Base-by-base conservation (phyloP, 2,797 vertebrate genomes). In the Cynodonichthys magdalenae region DNA sequence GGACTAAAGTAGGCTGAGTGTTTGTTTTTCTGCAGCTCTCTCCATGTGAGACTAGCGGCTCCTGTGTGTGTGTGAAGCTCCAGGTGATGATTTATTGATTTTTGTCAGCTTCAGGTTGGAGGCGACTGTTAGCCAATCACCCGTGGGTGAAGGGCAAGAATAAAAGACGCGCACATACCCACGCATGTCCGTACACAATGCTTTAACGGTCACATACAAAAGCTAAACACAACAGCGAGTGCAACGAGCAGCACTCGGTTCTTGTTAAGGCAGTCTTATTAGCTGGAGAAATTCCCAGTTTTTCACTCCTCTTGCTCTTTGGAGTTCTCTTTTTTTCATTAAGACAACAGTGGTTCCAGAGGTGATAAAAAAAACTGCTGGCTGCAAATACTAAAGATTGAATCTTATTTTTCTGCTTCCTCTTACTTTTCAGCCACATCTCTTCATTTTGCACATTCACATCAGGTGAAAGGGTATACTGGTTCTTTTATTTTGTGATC, bases 21-120 rank as follows among this genome's bases (percentile, higher is more conserved):
- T 83, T 85, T 86, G 82, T 83, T 85, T 88, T 78, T 59, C 71
- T 66, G 64, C 41, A 31, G 46, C 54, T 62, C 67, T 65, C 66
- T 73, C 77, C 64, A 67, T 65, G 71, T 52, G 46, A 63, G 75
- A 61, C 56, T 47, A 78, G 73, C 67, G 66, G 62, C 56, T 49
- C 44, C 51, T 64, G 61, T 73, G 68, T 64, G 66, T 73, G 68
- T 28, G 68, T 39, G 45, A 66, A 59, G 71, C 77, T 75, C 77
- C 67, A 84, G 82, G 86, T 89, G 89, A 90, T 90, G 90, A 89
- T 90, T 67, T 90, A 92, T 91, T 87, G 90, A 92, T 91, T 91
- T 92, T 90, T 85, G 86, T 90, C 87, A 84, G 82, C 85, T 83
- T 84, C 75, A 82, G 89, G 86, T 89, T 89, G 84, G 84, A 89